Evolutionary conservation across 2,888 invertebrate species (phyloP), one percentile per base, ranked within the genome.

Genomic region (Fissipunctia ypsillon): DNA sequence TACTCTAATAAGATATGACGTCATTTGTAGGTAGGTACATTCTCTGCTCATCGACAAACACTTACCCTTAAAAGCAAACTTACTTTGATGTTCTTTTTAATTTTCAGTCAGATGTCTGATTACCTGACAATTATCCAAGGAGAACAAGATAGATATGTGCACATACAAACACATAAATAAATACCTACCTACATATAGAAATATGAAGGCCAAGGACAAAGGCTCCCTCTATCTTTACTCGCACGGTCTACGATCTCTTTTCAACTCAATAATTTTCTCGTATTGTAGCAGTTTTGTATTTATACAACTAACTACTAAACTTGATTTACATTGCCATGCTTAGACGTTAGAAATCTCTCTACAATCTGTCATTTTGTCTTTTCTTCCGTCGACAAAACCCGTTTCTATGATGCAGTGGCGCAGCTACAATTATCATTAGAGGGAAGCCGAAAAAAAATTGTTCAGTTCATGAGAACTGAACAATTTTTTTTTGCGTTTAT

Each of bases 11-110:
- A 45, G 57, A 60, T 59, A 50, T 76, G 71, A 73, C 72, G 65
- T 84, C 69, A 76, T 68, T 56, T 50, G 19, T 76, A 35, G 45
- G 76, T 74, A 72, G 59, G 59, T 63, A 48, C 50, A 41, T 67
- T 35, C 52, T 48, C 56, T 56, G 16, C 38, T 63, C 54, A 50
- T 59, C 50, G 66, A 63, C 56, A 69, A 63, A 41, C 38, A 67
- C 43, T 41, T 22, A 16, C 28, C 19, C 19, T 19, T 54, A 59
- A 35, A 48, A 61, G 16, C 31, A 50, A 64, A 50, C 12, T 19
- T 22, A 22, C 4, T 31, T 63, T 63, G 16, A 9, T 64, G n/a
- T 35, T 19, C 10, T n/a, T 35, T 50, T n/a, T 16, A 0, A 14
- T 35, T 48, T 35, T 28, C 45, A 25, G 22, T 35, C 45, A 19